Conservation (phyloP, 92 coral and sea anemone genomes). For the Heliopora coerulea region DNA sequence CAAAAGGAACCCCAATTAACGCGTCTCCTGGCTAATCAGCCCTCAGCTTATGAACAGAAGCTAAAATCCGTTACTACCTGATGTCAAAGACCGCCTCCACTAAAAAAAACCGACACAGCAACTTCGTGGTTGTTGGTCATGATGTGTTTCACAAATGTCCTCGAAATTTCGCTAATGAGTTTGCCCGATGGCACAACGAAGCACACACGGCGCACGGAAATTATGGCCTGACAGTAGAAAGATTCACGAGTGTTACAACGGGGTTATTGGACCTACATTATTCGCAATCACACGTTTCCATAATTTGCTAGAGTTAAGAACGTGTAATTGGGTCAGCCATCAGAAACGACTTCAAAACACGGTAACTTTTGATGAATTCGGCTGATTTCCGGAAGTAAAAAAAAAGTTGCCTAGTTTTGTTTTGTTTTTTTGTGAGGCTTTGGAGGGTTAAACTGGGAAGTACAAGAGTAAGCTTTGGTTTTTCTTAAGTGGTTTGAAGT, state of each 20-base stretch:
- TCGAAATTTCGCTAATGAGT: not conserved
- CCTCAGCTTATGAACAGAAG: not conserved
- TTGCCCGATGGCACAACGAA: not conserved
- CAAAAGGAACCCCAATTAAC: not conserved
- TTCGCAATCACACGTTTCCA: not conserved
- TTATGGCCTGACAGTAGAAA: not conserved
- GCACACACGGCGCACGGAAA: no score
- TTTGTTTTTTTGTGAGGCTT: no score
- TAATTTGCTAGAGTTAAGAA: not conserved
- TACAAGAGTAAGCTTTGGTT: no score
- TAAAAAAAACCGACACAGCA: not conserved
- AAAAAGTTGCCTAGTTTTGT: no score
- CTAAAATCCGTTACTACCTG: not conserved
- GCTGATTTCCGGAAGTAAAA: no score
- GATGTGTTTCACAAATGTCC: not conserved
- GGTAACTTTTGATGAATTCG: no score
- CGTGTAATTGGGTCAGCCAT: no score
- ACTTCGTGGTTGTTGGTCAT: not conserved
- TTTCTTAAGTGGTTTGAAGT: conserved; percentile 4
- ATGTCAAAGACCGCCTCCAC: not conserved
- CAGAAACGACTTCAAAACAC: no score
- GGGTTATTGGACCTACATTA: not conserved
- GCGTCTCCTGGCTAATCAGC: not conserved
- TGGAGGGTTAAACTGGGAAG: not conserved
- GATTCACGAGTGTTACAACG: not conserved